phyloP scores from a whole-genome alignment of 2,888 invertebrate genomes.

The Cinara cedri region DNA sequence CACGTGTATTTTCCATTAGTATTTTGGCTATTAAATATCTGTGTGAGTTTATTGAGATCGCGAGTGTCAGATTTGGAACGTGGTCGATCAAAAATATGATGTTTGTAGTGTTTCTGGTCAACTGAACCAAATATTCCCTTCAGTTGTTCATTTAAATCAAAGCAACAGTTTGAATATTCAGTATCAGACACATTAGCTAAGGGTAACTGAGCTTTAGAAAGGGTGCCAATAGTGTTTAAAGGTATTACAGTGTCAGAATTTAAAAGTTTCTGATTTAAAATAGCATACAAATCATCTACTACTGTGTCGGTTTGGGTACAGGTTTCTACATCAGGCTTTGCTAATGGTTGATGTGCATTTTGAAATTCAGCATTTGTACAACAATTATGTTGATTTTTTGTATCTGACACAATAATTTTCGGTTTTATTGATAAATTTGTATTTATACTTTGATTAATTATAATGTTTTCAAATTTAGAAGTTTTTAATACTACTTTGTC shows the following conservation, averaged over 20 bases:
- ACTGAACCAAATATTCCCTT: constrained; percentile 46
- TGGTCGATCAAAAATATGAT: constrained; percentile 27
- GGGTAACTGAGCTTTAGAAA: neutral
- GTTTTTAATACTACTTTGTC: neutral
- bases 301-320: neutral
- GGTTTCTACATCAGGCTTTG: neutral
- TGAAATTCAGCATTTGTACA: neutral
- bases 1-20: constrained; percentile 27
- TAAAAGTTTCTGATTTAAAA: neutral
- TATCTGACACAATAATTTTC: constrained; percentile 23
- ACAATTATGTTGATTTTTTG: neutral
- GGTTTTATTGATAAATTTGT: neutral
- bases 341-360: too few species aligned
- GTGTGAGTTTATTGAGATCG: constrained; percentile 27
- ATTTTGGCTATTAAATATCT: constrained; percentile 19
- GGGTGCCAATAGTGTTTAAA: neutral
- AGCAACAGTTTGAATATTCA: constrained; percentile 11
- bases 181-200: neutral
- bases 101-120: constrained; percentile 9
- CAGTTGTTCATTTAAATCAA: constrained; percentile 29
- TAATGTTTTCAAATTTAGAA: neutral
- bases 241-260: neutral
- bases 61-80: constrained; percentile 50
- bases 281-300: neutral
- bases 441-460: neutral